These are phyloP conservation scores for Sebastes fasciatus DNA, from an alignment of 2,113 vertebrate species.

Conservation along the genomic window DNA sequence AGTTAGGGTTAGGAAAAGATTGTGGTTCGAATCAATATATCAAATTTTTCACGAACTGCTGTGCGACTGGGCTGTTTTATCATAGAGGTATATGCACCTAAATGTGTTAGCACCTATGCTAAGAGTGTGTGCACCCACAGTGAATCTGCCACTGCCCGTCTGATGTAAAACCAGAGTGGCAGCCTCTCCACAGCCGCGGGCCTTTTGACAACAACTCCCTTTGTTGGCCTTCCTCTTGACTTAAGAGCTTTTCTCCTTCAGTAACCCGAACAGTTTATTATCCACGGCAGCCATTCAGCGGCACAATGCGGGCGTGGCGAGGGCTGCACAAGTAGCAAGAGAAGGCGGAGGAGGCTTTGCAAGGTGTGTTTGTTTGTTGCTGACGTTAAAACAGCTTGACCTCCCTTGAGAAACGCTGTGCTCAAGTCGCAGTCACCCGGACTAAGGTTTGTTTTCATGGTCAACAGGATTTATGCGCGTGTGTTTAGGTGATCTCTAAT, in stretches of 20 bases:
- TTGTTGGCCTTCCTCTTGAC: conserved; percentile 60
- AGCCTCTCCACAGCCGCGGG: conserved; percentile 37
- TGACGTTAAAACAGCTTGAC: conserved; percentile 48
- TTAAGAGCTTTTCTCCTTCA: conserved; percentile 69
- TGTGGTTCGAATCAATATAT: too few species aligned
- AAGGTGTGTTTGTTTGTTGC: conserved; percentile 62
- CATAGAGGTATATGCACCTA: background rate
- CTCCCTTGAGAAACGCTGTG: conserved; percentile 17
- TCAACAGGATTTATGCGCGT: conserved; percentile 29
- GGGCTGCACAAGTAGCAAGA: conserved; percentile 45
- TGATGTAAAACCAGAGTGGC: conserved; percentile 35
- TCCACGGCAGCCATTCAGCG: conserved; percentile 46
- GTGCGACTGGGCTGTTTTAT: background rate
- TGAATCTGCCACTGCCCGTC: conserved; percentile 22
- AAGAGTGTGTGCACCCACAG: background rate
- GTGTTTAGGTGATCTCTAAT: conserved; percentile 24
- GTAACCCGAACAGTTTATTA: conserved; percentile 70
- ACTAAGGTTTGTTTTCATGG: conserved; percentile 22
- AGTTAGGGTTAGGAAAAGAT: too few species aligned
- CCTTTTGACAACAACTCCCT: conserved; percentile 53
- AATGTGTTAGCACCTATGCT: conserved; percentile 9
- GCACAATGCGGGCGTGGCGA: conserved; percentile 59
- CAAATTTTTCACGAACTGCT: too few species aligned
- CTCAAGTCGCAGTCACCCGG: conserved; percentile 26
- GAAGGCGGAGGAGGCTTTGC: conserved; percentile 23